Evolutionary conservation across 2,888 invertebrate species (phyloP).

Genomic region (Campoletis raptor): DNA sequence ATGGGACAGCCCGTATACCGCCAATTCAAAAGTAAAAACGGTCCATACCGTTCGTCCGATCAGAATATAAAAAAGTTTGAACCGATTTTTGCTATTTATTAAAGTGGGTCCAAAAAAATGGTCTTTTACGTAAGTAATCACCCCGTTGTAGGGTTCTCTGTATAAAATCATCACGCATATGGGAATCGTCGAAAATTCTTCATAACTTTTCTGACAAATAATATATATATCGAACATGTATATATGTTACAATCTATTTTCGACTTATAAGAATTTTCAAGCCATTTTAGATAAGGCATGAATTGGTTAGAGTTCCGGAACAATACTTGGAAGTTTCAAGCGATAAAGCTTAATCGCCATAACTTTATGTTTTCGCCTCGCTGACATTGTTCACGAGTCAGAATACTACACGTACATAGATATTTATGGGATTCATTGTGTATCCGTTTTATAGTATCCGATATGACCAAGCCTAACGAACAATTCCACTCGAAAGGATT

Average conservation of each 20-base stretch:
- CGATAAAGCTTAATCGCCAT: slow-evolving; percentile 18
- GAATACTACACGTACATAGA: background rate
- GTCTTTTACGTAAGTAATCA: too few relatives aligned
- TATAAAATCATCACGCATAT: background rate
- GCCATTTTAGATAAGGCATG: background rate
- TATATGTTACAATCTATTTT: background rate
- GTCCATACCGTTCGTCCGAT: too few relatives aligned
- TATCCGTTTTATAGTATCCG: slow-evolving; percentile 9
- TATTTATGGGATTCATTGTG: background rate
- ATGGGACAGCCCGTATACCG: too few relatives aligned
- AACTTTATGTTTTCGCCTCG: background rate
- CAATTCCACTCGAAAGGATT: slow-evolving; percentile 50
- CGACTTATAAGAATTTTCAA: background rate
- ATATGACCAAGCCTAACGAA: slow-evolving; percentile 42
- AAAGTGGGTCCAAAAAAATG: too few relatives aligned
- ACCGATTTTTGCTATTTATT: too few relatives aligned
- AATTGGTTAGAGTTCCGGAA: background rate
- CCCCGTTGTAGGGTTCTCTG: too few relatives aligned
- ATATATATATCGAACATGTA: background rate
- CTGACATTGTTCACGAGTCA: background rate
- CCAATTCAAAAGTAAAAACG: too few relatives aligned
- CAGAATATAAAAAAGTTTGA: too few relatives aligned
- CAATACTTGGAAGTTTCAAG: slow-evolving; percentile 4
- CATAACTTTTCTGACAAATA: background rate
- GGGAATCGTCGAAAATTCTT: background rate